Evolutionary conservation across 2,113 vertebrate species (phyloP).

Genomic region (Oncorhynchus gorbuscha): DNA sequence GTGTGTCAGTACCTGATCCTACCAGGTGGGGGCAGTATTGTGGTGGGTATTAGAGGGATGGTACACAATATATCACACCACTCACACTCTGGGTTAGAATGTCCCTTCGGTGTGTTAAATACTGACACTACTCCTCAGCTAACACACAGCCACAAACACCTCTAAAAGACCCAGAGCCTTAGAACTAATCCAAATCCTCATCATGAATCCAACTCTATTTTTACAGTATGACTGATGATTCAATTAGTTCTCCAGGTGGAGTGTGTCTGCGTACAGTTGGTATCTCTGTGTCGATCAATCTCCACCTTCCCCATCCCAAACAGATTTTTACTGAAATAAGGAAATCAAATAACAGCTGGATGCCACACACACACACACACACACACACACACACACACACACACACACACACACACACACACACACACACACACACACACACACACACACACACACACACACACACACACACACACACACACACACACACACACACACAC

Average conservation of each 20-base stretch:
- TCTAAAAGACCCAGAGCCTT: neutral
- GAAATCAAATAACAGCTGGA: no score
- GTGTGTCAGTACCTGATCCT: neutral
- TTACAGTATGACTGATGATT: no score
- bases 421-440: slow-evolving; percentile 23
- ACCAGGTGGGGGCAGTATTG: slow-evolving; percentile 69
- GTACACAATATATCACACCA: slow-evolving; percentile 36
- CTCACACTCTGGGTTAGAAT: slow-evolving; percentile 62
- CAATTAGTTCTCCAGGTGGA: no score
- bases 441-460: neutral
- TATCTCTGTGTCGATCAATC: neutral
- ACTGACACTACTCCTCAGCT: slow-evolving; percentile 45
- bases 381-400: slow-evolving; percentile 17
- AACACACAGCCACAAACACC: slow-evolving; percentile 17
- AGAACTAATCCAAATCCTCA: neutral
- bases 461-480: slow-evolving; percentile 16
- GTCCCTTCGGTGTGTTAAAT: slow-evolving; percentile 61
- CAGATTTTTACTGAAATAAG: no score
- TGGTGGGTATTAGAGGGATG: slow-evolving; percentile 41
- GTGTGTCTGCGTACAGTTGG: no score
- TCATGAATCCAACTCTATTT: neutral
- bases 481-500: no score
- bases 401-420: slow-evolving; percentile 10
- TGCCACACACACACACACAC: neutral
- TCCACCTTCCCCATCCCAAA: slow-evolving; percentile 9